Conservation (phyloP, 2,113 vertebrate genomes). For the Gadus macrocephalus region DNA sequence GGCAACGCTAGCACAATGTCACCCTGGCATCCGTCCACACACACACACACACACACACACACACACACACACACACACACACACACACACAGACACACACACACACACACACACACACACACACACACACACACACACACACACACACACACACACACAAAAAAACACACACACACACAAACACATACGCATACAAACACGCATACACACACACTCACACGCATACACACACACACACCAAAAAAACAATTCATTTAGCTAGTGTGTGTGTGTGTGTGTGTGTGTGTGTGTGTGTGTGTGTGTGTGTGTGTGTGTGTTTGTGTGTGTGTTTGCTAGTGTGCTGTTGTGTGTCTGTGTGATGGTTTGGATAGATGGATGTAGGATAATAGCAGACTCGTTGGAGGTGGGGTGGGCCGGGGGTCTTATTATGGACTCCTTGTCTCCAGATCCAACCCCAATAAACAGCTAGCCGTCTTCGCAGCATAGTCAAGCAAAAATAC, state of each 20-base stretch:
- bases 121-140: too few relatives aligned
- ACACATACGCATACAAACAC: background rate
- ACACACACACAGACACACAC: background rate
- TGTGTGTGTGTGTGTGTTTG: background rate
- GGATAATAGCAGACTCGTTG: background rate
- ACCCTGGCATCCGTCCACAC: background rate
- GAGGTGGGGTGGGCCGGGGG: background rate
- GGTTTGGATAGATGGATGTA: too few relatives aligned
- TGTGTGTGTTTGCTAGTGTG: background rate
- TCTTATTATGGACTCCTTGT: too few relatives aligned
- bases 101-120: too few relatives aligned
- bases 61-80: constrained; percentile 5
- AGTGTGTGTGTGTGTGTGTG: background rate
- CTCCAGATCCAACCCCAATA: too few relatives aligned
- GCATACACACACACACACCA: background rate
- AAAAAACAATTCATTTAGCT: background rate
- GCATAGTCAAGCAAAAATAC: too few relatives aligned
- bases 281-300: too few relatives aligned
- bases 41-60: background rate
- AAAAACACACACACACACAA: too few relatives aligned
- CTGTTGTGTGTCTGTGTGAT: constrained; percentile 19
- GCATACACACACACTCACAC: background rate
- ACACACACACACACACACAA: too few relatives aligned
- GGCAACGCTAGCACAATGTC: background rate
- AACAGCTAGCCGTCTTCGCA: too few relatives aligned